Conservation (phyloP, 2,888 invertebrate genomes). For the Dione juno region DNA sequence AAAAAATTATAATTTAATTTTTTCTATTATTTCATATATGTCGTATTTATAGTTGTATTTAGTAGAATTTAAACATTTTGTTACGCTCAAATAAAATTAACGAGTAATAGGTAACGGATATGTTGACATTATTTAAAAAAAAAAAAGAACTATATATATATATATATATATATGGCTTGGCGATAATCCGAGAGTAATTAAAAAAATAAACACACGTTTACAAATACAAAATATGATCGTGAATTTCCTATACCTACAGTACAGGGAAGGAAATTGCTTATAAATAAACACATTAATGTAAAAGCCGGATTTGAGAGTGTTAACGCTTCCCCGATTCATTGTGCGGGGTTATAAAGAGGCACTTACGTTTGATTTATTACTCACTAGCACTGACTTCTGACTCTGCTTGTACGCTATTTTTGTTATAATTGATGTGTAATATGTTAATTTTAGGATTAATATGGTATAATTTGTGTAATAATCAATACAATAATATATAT, state of each 20-base stretch:
- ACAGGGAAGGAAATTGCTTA: slow-evolving; percentile 58
- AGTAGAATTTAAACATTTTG: not conserved
- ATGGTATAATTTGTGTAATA: no score
- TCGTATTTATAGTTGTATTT: no score
- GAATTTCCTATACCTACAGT: slow-evolving; percentile 46
- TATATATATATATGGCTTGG: no score
- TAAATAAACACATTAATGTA: slow-evolving; percentile 72
- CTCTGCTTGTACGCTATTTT: not conserved
- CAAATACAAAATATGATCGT: slow-evolving; percentile 39
- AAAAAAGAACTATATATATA: no score
- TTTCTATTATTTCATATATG: no score
- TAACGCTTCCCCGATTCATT: slow-evolving; percentile 48
- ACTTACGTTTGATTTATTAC: slow-evolving; percentile 44
- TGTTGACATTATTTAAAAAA: no score
- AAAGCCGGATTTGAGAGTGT: slow-evolving; percentile 68
- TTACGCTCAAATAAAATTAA: not conserved
- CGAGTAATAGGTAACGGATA: no score
- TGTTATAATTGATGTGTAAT: no score
- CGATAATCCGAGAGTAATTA: no score
- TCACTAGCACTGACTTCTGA: slow-evolving; percentile 6
- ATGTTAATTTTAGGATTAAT: no score
- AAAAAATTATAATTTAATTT: no score
- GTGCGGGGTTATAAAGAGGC: slow-evolving; percentile 43
- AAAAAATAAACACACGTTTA: not conserved
- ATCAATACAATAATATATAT: no score